phyloP scores from a whole-genome alignment of 1,140 invertebrate genomes.

The Octopus bimaculoides region DNA sequence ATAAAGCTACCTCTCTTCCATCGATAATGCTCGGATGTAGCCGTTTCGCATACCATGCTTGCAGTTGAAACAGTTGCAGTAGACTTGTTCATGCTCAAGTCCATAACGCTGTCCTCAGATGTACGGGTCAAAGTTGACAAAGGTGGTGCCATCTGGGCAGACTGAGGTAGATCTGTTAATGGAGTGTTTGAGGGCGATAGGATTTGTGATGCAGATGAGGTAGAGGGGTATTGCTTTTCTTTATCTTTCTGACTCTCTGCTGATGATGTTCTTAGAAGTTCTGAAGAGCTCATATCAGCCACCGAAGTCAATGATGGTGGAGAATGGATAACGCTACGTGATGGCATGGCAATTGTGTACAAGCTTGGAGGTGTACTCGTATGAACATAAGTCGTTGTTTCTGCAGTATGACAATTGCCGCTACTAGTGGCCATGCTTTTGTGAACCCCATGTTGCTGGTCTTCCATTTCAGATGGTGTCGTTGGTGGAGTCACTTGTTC shows the following conservation, averaged over 20 bases:
- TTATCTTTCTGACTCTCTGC: constrained; percentile 13
- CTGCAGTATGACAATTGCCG: background rate
- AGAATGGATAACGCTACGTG: constrained; percentile 10
- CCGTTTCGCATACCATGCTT: constrained; percentile 32
- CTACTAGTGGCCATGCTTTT: constrained; percentile 8
- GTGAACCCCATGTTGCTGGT: background rate
- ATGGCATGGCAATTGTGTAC: background rate
- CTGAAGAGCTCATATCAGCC: background rate
- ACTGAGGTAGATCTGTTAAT: constrained; percentile 13
- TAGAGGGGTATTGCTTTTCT: constrained; percentile 19
- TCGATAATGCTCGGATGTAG: constrained; percentile 29
- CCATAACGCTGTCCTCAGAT: constrained; percentile 40
- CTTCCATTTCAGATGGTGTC: constrained; percentile 13
- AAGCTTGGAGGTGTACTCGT: constrained; percentile 2
- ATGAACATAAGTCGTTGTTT: constrained; percentile 13
- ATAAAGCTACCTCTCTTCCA: constrained; percentile 32
- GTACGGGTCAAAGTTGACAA: background rate
- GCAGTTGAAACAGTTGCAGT: constrained; percentile 16
- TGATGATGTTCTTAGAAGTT: background rate
- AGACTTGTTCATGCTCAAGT: constrained; percentile 47
- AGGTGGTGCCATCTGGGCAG: constrained; percentile 12
- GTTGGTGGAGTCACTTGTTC: constrained; percentile 11
- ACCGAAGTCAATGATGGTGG: constrained; percentile 10
- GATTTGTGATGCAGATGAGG: constrained; percentile 16
- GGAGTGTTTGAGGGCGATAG: background rate